phyloP scores from a whole-genome alignment of 2,888 invertebrate species.

The Kryphioiulus occultus region DNA sequence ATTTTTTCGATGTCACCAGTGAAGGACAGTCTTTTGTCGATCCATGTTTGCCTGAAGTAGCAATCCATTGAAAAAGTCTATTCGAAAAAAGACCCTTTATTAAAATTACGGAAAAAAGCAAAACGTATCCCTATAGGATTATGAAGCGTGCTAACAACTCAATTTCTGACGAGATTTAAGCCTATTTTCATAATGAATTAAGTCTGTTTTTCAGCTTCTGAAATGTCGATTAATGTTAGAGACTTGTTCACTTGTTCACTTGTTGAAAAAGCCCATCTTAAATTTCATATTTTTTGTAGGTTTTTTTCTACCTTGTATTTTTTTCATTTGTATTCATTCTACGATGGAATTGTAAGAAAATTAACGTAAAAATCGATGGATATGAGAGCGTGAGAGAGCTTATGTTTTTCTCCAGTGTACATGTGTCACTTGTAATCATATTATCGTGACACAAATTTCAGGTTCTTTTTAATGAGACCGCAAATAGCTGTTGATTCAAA shows the following conservation, averaged over 20 bases:
- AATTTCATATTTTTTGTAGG: not conserved
- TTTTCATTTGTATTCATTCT: not conserved
- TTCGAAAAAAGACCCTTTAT: not conserved
- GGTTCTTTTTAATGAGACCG: not conserved
- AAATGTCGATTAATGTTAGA: not conserved
- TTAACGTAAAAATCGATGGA: not conserved
- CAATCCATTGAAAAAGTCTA: constrained; percentile 95
- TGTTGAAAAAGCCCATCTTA: not conserved
- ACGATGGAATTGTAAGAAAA: not conserved
- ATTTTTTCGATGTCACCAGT: constrained; percentile 84
- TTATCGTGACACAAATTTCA: not conserved
- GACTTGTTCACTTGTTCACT: too few relatives aligned
- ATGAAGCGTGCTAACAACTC: not conserved
- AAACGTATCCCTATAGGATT: not conserved
- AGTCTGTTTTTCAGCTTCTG: not conserved
- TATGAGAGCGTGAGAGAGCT: not conserved
- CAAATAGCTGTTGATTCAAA: not conserved
- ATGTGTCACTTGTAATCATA: not conserved
- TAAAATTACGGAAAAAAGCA: not conserved
- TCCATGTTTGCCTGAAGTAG: constrained; percentile 92
- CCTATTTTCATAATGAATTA: not conserved
- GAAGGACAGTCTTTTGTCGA: constrained; percentile 66
- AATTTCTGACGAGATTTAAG: not conserved
- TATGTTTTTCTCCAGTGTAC: not conserved
- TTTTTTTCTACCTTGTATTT: not conserved